Percentiles rank a stretch among this genome's conserved stretches.
Evolutionary conservation across 2,113 vertebrate genomes (phyloP).

Genomic region (Buteo buteo): DNA sequence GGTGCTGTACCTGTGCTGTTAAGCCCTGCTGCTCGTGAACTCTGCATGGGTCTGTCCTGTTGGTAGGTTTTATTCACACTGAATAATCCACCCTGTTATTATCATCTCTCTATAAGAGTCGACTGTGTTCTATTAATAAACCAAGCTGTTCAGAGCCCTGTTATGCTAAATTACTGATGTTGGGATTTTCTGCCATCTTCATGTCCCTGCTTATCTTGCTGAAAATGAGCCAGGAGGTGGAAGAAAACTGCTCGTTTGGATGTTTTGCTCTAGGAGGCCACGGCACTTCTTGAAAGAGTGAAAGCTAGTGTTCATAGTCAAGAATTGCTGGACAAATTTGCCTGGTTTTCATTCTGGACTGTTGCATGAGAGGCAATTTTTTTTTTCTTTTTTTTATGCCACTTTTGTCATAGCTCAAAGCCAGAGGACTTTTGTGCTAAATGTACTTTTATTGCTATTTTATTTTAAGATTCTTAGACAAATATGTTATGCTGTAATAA

Average conservation of each 20-base stretch:
- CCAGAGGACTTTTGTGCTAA: background rate
- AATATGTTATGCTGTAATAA: background rate
- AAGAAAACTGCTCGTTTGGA: rapidly evolving
- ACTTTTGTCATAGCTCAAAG: background rate
- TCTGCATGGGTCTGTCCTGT: background rate
- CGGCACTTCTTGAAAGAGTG: background rate
- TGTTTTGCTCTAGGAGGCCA: background rate
- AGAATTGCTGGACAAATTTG: background rate
- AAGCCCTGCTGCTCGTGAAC: background rate
- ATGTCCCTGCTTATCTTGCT: background rate
- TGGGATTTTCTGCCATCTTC: background rate
- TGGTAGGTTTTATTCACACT: background rate
- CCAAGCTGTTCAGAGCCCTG: background rate
- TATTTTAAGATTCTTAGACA: background rate
- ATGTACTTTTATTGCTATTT: background rate
- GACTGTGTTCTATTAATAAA: background rate
- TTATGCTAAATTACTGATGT: background rate
- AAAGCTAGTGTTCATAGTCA: background rate
- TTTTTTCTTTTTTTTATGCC: background rate
- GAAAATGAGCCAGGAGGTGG: background rate
- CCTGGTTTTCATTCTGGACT: background rate
- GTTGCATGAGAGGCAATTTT: background rate
- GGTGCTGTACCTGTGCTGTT: background rate
- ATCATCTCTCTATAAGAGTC: background rate
- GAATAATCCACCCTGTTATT: background rate